A percentile compares a stretch with the other conserved stretches of the same genome.
Evolutionary conservation across 2,888 invertebrate genomes (phyloP).

Genomic region (Cyrtodaria siliqua): DNA sequence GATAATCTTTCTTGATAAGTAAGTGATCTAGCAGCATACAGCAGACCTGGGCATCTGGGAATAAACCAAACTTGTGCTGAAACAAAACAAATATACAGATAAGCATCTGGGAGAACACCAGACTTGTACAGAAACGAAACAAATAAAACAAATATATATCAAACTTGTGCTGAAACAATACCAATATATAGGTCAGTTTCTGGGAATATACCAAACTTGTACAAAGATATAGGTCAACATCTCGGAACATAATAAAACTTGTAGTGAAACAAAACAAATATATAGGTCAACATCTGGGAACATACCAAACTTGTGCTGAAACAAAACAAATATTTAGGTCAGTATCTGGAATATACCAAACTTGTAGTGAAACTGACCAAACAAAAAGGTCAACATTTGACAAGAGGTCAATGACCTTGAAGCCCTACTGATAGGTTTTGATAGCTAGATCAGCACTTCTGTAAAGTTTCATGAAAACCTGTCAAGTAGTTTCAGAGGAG

Average conservation of each 20-base stretch:
- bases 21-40: conserved; percentile 94
- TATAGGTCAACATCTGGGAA: conserved; percentile 90
- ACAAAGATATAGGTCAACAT: conserved; percentile 85
- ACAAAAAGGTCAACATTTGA: conserved; percentile 88
- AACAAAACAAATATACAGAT: too few species aligned
- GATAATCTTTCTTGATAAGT: conserved; percentile 90
- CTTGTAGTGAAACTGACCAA: not conserved
- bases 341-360: too few species aligned
- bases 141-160: too few species aligned
- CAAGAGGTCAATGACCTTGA: conserved; percentile 97
- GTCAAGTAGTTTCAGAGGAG: too few species aligned
- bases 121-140: too few species aligned
- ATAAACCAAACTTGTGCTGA: conserved; percentile 94
- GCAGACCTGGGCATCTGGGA: conserved; percentile 93
- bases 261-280: conserved; percentile 23
- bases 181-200: not conserved
- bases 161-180: too few species aligned
- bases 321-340: too few species aligned
- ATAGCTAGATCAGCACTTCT: too few species aligned
- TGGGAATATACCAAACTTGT: not conserved
- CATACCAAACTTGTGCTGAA: conserved; percentile 92
- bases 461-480: too few species aligned
- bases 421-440: too few species aligned
- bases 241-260: conserved; percentile 96
- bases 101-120: too few species aligned